Evolutionary conservation across 2,113 vertebrate species (phyloP).

Genomic region (Calypte anna): DNA sequence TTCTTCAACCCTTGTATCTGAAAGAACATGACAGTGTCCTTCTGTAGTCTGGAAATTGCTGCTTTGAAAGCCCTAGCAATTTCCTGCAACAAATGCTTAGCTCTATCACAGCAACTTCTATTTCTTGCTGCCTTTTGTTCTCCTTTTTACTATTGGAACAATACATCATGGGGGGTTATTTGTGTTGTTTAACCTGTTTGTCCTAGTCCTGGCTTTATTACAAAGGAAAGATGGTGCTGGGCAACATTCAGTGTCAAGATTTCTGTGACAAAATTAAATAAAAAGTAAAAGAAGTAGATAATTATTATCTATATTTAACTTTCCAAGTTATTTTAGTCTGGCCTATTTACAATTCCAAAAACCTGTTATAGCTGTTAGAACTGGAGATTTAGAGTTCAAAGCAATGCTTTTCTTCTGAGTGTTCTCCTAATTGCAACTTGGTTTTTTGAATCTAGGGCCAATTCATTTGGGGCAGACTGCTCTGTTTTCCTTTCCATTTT

Average conservation of each 20-base stretch:
- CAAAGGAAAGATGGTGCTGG: background rate
- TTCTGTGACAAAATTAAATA: background rate
- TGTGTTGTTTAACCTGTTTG: background rate
- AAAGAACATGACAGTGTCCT: background rate
- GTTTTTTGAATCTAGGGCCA: background rate
- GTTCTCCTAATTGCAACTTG: background rate
- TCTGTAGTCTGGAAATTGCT: background rate
- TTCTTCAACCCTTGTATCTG: background rate
- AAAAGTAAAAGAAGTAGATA: background rate
- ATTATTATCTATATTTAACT: background rate
- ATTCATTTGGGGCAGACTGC: background rate
- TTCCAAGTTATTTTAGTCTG: background rate
- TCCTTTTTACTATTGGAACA: background rate
- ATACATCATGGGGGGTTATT: background rate
- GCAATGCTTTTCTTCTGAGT: background rate
- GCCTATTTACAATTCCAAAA: background rate
- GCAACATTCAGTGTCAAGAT: background rate
- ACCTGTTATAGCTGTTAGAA: background rate
- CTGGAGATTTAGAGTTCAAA: background rate
- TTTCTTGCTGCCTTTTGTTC: constrained; percentile 5
- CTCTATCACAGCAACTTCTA: background rate
- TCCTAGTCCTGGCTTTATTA: background rate
- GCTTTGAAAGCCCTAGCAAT: constrained; percentile 8
- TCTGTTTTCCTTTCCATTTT: background rate
- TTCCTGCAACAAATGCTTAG: background rate